Conservation (phyloP, 1,140 invertebrate species). For the Tetramorium simillimum region DNA sequence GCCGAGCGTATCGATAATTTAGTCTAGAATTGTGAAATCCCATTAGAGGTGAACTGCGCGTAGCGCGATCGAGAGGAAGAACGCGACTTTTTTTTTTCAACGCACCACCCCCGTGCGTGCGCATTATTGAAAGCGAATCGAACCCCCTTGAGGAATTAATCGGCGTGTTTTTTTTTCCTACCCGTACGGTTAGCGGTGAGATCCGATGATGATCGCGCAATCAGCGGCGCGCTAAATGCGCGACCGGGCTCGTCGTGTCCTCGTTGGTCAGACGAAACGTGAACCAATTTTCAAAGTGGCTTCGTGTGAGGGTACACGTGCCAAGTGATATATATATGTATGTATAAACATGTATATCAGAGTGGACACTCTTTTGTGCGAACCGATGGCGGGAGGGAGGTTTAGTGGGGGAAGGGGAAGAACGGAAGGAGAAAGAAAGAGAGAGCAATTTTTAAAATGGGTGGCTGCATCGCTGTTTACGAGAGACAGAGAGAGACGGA, state of each 20-base stretch:
- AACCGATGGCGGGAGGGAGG: slow-evolving; percentile 54
- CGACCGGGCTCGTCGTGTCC: slow-evolving; percentile 80
- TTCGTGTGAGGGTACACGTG: slow-evolving; percentile 81
- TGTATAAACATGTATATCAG: slow-evolving; percentile 76
- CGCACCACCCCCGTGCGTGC: background rate
- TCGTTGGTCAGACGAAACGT: slow-evolving; percentile 80
- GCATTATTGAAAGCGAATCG: background rate
- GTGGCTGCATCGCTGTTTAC: slow-evolving; percentile 12
- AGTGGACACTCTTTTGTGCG: slow-evolving; percentile 71
- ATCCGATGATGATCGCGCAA: slow-evolving; percentile 47
- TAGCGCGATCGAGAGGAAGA: background rate
- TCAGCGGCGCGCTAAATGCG: slow-evolving; percentile 50
- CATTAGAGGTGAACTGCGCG: background rate
- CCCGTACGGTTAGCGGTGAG: background rate
- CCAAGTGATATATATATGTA: slow-evolving; percentile 80
- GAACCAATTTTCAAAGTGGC: slow-evolving; percentile 76
- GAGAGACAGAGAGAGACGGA: slow-evolving; percentile 20
- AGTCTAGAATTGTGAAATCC: background rate
- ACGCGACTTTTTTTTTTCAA: slow-evolving; percentile 2
- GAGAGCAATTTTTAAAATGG: slow-evolving; percentile 57
- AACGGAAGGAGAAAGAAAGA: background rate
- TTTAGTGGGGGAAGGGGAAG: background rate
- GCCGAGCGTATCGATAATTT: background rate
- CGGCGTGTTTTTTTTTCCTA: background rate
- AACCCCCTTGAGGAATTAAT: background rate